Evolutionary conservation across 1,140 invertebrate species (phyloP), one percentile per base, ranked within the genome.

Genomic region (Monomorium pharaonis): DNA sequence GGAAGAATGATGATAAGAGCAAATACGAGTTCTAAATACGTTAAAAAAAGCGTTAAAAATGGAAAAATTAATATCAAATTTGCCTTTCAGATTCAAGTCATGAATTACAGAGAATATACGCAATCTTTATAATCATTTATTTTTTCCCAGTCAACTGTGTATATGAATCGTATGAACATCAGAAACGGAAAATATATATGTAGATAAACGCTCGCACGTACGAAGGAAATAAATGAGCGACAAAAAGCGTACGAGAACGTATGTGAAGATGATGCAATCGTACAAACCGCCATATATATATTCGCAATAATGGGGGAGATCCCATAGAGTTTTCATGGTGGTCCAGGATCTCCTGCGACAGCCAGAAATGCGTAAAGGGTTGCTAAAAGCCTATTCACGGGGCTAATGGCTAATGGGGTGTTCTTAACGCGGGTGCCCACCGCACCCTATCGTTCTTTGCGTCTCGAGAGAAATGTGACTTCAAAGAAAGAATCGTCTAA

Each of bases 331-430:
- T 89, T 90, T 74, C 85, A 90, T 80, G 87, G 84, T 87, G 87
- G 90, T 89, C 86, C 87, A 72, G 58, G 56, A 69, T 88, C 77
- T 91, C 76, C 87, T 75, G 51, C 47, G 84, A 69, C 77, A 86
- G 76, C 75, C 86, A 86, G 72, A 88, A 91, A 91, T 81, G 88
- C 56, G 90, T 84, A 88, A 92, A 92, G 91, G 92, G 92, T 93
- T 92, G 92, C 90, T 92, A 91, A 92, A 92, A 92, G 92, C 92
- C n/a, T 86, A 90, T 92, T 88, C 87, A 89, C 87, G 24, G 75
- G 80, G 60, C 86, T 92, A 92, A 92, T 92, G 84, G 92, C 86
- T 90, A 90, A 92, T 90, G 85, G 91, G 84, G 76, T 85, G 85
- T 89, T 54, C 86, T 89, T 86, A 88, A 89, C 76, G 56, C 58